Percentiles rank a stretch among this genome's conserved stretches.
Conservation (phyloP, 1,140 invertebrate species). For the Chymomyza costata region DNA sequence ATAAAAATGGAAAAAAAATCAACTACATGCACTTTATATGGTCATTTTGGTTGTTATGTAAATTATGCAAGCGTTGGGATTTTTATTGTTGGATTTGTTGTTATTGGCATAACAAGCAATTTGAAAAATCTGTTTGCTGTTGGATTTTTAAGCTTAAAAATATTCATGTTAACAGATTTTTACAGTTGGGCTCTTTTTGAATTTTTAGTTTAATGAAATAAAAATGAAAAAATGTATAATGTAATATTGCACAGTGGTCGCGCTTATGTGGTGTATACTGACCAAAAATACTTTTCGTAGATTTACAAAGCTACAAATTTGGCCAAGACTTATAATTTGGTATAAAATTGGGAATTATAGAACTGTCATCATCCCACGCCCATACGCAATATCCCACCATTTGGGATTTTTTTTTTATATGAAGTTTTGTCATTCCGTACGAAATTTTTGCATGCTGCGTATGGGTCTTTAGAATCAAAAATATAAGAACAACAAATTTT, state of each 20-base stretch:
- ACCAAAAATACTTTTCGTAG: background rate
- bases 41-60: constrained; percentile 37
- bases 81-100: constrained; percentile 12
- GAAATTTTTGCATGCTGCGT: too few relatives aligned
- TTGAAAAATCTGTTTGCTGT: constrained; percentile 58
- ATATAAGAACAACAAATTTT: too few relatives aligned
- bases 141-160: constrained; percentile 37
- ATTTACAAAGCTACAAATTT: background rate
- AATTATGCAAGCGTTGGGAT: constrained; percentile 37
- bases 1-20: constrained; percentile 18
- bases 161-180: constrained; percentile 41
- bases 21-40: constrained; percentile 29
- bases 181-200: background rate
- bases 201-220: background rate
- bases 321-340: too few relatives aligned
- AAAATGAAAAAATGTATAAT: background rate
- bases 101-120: constrained; percentile 57
- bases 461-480: too few relatives aligned
- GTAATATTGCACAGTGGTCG: background rate
- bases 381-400: too few relatives aligned
- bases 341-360: too few relatives aligned
- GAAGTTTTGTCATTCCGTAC: too few relatives aligned
- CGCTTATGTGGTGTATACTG: too few relatives aligned
- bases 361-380: too few relatives aligned
- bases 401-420: too few relatives aligned